These are phyloP conservation scores for Danio kyathit DNA, from an alignment of 2,797 vertebrate species.

Conservation along the genomic window DNA sequence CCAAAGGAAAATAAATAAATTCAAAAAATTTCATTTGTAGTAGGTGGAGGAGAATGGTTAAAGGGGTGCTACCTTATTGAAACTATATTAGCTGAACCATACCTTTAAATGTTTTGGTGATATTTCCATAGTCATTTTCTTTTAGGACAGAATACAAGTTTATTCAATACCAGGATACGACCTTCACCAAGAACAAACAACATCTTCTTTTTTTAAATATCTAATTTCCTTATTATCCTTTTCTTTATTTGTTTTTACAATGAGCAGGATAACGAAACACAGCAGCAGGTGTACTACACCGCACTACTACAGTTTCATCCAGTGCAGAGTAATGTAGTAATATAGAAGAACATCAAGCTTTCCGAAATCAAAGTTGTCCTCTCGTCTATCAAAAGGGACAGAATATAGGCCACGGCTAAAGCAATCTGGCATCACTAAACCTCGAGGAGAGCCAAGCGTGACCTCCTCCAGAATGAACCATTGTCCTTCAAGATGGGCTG, in stretches of 20 bases:
- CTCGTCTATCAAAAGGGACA: conserved; percentile 40
- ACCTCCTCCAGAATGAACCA: conserved; percentile 56
- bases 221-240: no score
- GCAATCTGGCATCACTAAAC: conserved; percentile 54
- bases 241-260: not conserved
- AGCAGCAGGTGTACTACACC: not conserved
- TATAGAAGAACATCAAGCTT: not conserved
- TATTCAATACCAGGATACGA: no score
- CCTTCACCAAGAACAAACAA: no score
- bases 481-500: conserved; percentile 63
- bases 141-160: no score
- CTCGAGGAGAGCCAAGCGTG: conserved; percentile 40
- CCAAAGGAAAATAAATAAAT: no score
- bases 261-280: not conserved
- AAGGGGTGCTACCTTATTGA: no score
- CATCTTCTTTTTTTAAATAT: no score
- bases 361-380: conserved; percentile 54
- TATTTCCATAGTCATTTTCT: no score
- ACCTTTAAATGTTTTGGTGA: no score
- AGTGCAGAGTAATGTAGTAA: not conserved
- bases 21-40: no score
- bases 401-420: conserved; percentile 48
- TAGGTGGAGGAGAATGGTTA: no score
- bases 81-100: no score
- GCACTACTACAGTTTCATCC: not conserved